Base-by-base conservation (phyloP, 2,113 vertebrate species). In the Amia ocellicauda region DNA sequence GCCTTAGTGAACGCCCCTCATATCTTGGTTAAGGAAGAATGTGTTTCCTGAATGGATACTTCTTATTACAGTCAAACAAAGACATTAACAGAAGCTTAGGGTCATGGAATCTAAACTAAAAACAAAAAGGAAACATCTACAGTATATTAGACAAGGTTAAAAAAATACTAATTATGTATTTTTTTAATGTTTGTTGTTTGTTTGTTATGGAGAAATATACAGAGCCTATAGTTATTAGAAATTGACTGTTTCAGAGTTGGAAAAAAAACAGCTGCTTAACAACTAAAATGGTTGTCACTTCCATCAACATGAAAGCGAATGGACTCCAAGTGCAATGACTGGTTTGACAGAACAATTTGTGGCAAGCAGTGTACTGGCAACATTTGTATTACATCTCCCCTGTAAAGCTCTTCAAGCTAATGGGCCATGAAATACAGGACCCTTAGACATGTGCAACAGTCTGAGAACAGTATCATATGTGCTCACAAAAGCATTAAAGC, bases 1-100 rank as follows among this genome's bases (percentile, higher is more conserved):
- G 16, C n/a, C 19, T 24, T 7, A n/a, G 24, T 47, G 42, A 60
- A 60, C 42, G 26, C 58, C 36, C 50, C 68, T 28, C 7, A 47
- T 58, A 9, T 40, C 47, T 66, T 61, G 17, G 60, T 26, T 11
- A 52, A 54, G 36, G 20, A 41, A 26, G 10, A 43, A 9, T 5
- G 1, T 29, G 26, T 26, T 52, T 24, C 40, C 42, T 28, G 60
- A 43, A 41, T 50, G 17, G 22, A 50, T 56, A 55, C 29, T 23
- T 57, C 16, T 47, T 29, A 64, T 27, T 11, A 52, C 19, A 27
- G 13, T 19, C 7, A 42, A 3, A 50, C 19, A 31, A 13, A 23
- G 9, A 45, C 20, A 9, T 67, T 27, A 17, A 29, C n/a, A 54
- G 7, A 26, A 69, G 16, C 20, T 5, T 13, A 19, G 20, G 7